Conservation (phyloP, 2,797 vertebrate genomes). For the Onychomys arenicola region DNA sequence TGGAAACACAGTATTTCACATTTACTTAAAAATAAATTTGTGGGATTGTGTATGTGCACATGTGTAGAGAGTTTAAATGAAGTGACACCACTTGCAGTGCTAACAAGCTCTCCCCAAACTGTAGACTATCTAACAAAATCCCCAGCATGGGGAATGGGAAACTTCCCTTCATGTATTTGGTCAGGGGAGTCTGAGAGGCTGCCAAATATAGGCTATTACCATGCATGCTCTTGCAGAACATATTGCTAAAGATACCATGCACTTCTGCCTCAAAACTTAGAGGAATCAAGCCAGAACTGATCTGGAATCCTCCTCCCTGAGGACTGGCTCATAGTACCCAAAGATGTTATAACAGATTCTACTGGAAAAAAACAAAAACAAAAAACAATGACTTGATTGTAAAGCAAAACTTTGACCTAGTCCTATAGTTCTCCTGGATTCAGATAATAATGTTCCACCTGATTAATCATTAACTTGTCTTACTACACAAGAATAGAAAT, state of each 20-base stretch:
- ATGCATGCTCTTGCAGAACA: not conserved
- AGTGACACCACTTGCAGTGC: not conserved
- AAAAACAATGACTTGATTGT: not conserved
- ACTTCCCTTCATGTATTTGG: not conserved
- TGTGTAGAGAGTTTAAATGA: not conserved
- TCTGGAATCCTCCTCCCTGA: not conserved
- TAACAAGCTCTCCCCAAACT: not conserved
- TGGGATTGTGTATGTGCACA: too few relatives aligned
- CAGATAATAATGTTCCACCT: not conserved
- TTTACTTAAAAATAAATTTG: not conserved
- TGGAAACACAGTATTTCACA: not conserved
- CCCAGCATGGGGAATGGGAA: too few relatives aligned
- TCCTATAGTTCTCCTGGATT: not conserved
- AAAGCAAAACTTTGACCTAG: not conserved
- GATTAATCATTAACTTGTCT: not conserved
- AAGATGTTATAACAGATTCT: not conserved
- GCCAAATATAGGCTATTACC: not conserved
- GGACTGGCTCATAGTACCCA: not conserved
- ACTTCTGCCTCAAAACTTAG: not conserved
- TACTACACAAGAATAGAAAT: not conserved
- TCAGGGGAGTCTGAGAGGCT: not conserved
- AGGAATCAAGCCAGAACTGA: not conserved
- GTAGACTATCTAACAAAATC: not conserved
- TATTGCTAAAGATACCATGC: not conserved
- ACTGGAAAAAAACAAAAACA: not conserved